Percentiles rank a stretch among this genome's conserved stretches.
These are phyloP conservation scores for Sebastes glaucus DNA, from an alignment of 2,797 vertebrate species.

Conservation along the genomic window DNA sequence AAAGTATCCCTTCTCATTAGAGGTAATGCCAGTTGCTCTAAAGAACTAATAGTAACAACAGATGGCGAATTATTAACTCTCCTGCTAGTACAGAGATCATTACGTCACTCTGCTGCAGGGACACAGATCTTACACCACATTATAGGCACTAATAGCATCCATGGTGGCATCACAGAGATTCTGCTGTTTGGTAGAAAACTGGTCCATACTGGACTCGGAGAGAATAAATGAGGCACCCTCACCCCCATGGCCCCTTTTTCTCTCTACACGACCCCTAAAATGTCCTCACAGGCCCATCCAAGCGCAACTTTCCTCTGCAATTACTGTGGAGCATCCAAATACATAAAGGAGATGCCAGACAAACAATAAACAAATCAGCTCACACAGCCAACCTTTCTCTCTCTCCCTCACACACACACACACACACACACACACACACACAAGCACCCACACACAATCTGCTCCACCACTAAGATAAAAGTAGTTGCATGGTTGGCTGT, in stretches of 20 bases:
- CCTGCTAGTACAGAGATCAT: constrained; percentile 13
- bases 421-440: constrained; percentile 3
- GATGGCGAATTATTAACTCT: constrained; percentile 43
- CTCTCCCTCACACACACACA: background rate
- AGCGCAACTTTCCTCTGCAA: constrained; percentile 57
- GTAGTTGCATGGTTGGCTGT: background rate
- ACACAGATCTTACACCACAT: constrained; percentile 28
- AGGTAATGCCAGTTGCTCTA: background rate
- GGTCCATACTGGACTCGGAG: constrained; percentile 65
- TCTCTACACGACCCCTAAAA: constrained; percentile 24
- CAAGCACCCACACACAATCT: constrained; percentile 5
- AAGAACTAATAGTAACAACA: background rate
- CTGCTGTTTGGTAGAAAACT: constrained; percentile 52
- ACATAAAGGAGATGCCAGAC: constrained; percentile 49
- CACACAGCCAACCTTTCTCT: background rate
- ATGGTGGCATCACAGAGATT: constrained; percentile 5
- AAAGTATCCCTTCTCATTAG: background rate
- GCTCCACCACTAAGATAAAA: background rate
- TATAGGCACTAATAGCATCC: background rate
- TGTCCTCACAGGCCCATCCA: constrained; percentile 62
- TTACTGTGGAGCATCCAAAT: constrained; percentile 56
- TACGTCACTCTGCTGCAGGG: constrained; percentile 11
- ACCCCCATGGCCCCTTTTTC: constrained; percentile 7
- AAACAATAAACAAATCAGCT: constrained; percentile 57
- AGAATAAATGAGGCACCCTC: constrained; percentile 44